Evolutionary conservation across 1,140 invertebrate species (phyloP).

Genomic region (Paraescarpia echinospica): DNA sequence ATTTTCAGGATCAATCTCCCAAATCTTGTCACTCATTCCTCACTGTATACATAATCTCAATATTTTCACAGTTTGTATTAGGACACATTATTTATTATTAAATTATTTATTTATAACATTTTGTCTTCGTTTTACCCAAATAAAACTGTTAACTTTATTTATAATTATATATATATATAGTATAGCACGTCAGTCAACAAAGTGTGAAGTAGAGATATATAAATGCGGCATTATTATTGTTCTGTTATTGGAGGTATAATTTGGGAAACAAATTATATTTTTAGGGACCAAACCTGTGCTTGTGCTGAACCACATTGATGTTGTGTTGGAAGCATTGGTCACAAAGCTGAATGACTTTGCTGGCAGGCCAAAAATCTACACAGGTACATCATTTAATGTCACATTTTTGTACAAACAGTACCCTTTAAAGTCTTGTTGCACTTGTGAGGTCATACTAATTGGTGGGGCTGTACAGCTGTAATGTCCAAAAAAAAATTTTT

Average conservation of each 20-base stretch:
- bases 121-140: neutral
- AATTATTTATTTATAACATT: neutral
- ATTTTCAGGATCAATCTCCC: neutral
- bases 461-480: no score
- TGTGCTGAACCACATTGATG: constrained; percentile 14
- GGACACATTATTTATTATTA: no score
- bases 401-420: neutral
- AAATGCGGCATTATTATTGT: neutral
- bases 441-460: neutral
- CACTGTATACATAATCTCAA: no score
- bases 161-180: neutral
- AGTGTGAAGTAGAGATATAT: neutral
- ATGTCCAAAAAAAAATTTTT: no score
- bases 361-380: neutral
- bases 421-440: neutral
- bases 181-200: neutral
- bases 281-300: neutral
- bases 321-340: neutral
- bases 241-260: neutral
- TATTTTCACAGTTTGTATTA: no score
- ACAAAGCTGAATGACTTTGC: constrained; percentile 1
- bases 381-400: neutral
- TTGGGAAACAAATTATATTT: neutral
- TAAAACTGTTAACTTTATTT: neutral
- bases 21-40: no score